These are phyloP conservation scores for Erebia epiphron DNA, from an alignment of 2,888 invertebrate species.

Conservation along the genomic window DNA sequence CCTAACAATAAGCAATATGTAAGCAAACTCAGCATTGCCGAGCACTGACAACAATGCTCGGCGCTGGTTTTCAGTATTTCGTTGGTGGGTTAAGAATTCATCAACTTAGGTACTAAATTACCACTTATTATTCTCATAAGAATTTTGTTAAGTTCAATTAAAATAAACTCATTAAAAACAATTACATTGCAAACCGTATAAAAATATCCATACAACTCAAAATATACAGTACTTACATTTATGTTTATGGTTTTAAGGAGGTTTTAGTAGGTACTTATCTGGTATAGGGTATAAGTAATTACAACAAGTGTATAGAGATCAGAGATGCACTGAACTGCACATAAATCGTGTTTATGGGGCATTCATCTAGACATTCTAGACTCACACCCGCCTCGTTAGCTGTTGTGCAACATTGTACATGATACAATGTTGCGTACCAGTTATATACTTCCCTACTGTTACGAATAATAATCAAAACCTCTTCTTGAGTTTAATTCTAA, in stretches of 20 bases:
- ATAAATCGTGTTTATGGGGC: conserved; percentile 3
- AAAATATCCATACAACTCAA: not conserved
- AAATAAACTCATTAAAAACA: too few relatives aligned
- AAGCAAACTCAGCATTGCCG: too few relatives aligned
- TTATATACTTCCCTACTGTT: not conserved
- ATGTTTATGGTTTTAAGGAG: not conserved
- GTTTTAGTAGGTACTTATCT: not conserved
- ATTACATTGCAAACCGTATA: too few relatives aligned
- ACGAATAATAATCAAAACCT: not conserved
- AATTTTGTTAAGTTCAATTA: too few relatives aligned
- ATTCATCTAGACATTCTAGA: not conserved
- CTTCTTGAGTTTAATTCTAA: too few relatives aligned
- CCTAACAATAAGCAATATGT: too few relatives aligned
- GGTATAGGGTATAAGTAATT: not conserved
- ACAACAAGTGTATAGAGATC: not conserved
- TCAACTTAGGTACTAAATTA: too few relatives aligned
- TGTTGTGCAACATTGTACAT: not conserved
- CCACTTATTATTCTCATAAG: too few relatives aligned
- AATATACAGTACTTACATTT: not conserved
- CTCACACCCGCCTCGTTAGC: not conserved
- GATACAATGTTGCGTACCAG: not conserved
- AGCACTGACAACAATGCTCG: too few relatives aligned
- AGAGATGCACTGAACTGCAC: not conserved
- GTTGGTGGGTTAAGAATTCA: too few relatives aligned
- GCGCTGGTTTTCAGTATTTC: too few relatives aligned